Conservation (phyloP, 2,797 vertebrate species). For the Smutsia gigantea region DNA sequence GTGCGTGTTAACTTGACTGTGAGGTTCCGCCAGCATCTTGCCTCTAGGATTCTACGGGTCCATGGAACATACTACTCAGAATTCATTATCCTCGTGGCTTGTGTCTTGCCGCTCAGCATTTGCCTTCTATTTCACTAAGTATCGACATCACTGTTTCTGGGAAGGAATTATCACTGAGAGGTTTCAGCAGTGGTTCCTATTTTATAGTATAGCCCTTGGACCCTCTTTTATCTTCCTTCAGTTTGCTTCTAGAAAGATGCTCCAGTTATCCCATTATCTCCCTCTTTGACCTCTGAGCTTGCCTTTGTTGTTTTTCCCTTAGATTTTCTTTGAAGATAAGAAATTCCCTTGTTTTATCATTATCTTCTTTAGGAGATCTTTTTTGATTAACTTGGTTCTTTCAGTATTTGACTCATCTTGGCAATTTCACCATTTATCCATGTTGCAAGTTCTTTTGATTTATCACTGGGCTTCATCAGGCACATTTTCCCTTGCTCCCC, state of each 20-base stretch:
- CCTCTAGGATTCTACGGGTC: neutral
- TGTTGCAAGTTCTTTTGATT: conserved; percentile 57
- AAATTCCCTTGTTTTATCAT: neutral
- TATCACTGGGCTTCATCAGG: conserved; percentile 29
- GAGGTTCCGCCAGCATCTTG: neutral
- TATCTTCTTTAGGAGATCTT: conserved; percentile 21
- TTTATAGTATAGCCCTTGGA: neutral
- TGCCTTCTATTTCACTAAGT: conserved; percentile 37
- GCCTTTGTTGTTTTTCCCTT: conserved; percentile 2
- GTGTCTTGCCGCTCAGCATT: neutral
- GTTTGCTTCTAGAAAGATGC: neutral
- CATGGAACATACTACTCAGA: neutral
- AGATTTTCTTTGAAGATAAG: neutral
- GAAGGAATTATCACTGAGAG: conserved; percentile 46
- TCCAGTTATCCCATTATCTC: neutral
- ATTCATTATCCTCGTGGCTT: neutral
- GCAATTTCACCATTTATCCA: neutral
- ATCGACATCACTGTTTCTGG: neutral
- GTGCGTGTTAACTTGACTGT: neutral
- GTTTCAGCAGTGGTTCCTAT: neutral
- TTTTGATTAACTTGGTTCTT: conserved; percentile 32
- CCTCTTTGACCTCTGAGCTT: neutral
- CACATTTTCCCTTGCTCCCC: neutral
- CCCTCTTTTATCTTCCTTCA: neutral
- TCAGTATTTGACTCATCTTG: conserved; percentile 59